phyloP scores from a whole-genome alignment of 2,797 vertebrate species.

The Danio aesculapii region DNA sequence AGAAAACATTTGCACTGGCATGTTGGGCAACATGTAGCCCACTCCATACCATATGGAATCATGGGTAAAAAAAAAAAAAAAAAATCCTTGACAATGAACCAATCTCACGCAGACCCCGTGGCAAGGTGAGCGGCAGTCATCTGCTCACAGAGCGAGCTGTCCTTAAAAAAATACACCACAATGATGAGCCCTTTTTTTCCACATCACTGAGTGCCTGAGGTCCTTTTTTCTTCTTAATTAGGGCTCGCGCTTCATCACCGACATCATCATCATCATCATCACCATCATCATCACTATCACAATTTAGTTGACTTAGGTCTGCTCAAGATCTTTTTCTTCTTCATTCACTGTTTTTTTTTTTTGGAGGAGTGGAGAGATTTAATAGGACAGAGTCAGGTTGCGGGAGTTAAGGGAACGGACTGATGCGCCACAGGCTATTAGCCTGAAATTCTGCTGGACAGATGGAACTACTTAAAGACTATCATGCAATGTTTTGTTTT shows the following conservation, averaged over 20 bases:
- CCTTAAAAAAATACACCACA: conserved; percentile 74
- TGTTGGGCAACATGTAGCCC: conserved; percentile 98
- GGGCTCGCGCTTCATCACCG: conserved; percentile 65
- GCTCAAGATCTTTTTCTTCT: conserved; percentile 71
- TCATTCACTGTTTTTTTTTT: conserved; percentile 65
- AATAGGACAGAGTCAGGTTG: conserved; percentile 95
- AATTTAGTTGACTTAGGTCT: conserved; percentile 63
- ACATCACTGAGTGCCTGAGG: conserved; percentile 89
- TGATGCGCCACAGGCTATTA: conserved; percentile 93
- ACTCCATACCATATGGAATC: conserved; percentile 98
- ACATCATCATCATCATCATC: conserved; percentile 56
- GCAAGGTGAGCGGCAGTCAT: conserved; percentile 99
- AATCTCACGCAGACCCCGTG: conserved; percentile 98
- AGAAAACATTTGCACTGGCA: conserved; percentile 98
- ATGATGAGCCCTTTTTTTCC: conserved; percentile 79
- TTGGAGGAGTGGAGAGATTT: conserved; percentile 89
- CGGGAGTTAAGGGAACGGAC: conserved; percentile 83
- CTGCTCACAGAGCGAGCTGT: conserved; percentile 87
- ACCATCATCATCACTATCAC: conserved; percentile 48
- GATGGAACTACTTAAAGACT: conserved; percentile 97
- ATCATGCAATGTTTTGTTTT: conserved; percentile 88
- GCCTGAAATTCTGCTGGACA: conserved; percentile 93
- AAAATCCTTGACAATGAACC: conserved; percentile 95
- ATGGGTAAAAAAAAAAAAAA: conserved; percentile 90
- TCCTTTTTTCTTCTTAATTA: conserved; percentile 80